Evolutionary conservation across 37 sponge, comb jelly and placozoan species (phyloP), one percentile per base, ranked within the genome.

Genomic region (Dysidea cf. avara): DNA sequence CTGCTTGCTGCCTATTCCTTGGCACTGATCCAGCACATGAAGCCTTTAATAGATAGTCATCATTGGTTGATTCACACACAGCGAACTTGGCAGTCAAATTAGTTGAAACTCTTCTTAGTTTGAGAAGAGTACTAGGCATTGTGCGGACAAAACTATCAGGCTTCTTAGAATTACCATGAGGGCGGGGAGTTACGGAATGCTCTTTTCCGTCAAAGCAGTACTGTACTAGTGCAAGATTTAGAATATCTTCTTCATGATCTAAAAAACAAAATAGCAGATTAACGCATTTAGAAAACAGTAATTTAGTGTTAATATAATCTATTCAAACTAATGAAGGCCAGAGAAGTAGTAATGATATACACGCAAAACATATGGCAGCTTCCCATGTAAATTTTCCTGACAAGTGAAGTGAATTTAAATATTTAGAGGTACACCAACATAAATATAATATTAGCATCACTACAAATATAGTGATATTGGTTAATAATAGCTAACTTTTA

Each of bases 81-180:
- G 65, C 65, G 6, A 26, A 7, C 35, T 64, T 64, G 6, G 65
- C 32, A 14, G 65, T 36, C 35, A 28, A 12, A 9, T 64, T 26
- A 31, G 4, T 9, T 64, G 38, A 5, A 9, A 35, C 65, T 26
- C 14, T 26, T 28, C 7, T 31, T 9, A 64, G 65, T 9, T 31
- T 9, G 11, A 24, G 6, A 6, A 64, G 39, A 31, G 65, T 64
- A 32, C 65, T 64, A 21, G 65, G 65, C 35, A 64, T 31, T 64
- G 65, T 64, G 3, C 65, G 35, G 7, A 64, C 35, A 26, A 16
- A 64, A 64, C 65, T 64, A 28, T 31, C 35, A 31, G 5, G 5
- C 14, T 12, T 64, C 35, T 64, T 64, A 20, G 65, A 64, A 26
- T 64, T 64, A 64, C 36, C 65, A 64, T 64, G 65, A 7, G 65